Conservation (phyloP, 1,140 invertebrate genomes). For the Stratiolaelaps scimitus region DNA sequence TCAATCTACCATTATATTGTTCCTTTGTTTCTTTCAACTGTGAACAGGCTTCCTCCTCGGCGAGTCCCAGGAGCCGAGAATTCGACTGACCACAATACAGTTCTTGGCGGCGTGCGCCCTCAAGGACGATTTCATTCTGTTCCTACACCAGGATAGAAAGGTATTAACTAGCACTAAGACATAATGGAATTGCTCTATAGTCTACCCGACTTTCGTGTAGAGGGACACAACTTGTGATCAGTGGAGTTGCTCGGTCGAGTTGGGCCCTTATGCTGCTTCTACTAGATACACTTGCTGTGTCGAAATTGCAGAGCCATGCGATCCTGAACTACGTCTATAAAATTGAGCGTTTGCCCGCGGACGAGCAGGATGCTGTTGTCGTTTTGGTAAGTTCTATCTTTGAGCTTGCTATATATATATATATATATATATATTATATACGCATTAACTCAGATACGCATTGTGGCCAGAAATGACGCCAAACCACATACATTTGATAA, state of each 20-base stretch:
- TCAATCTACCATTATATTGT: no score
- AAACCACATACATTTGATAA: no score
- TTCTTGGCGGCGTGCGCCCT: slow-evolving; percentile 50
- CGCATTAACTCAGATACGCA: slow-evolving; percentile 15
- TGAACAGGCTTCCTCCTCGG: slow-evolving; percentile 37
- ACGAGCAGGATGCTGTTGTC: slow-evolving; percentile 63
- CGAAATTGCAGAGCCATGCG: slow-evolving; percentile 50
- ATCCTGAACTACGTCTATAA: slow-evolving; percentile 75
- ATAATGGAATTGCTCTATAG: no score
- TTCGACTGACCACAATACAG: slow-evolving; percentile 37
- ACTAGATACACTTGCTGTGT: no score
- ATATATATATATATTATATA: slow-evolving; percentile 31
- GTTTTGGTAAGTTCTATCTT: slow-evolving; percentile 55
- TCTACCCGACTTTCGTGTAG: no score
- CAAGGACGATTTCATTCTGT: slow-evolving; percentile 74
- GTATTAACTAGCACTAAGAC: slow-evolving; percentile 38
- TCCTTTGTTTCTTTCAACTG: slow-evolving; percentile 36
- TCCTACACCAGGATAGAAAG: slow-evolving; percentile 73
- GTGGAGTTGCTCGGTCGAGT: no score
- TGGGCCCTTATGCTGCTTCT: no score
- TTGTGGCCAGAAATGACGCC: no score
- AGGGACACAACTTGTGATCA: no score
- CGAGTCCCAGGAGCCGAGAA: slow-evolving; percentile 35
- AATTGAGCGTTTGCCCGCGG: slow-evolving; percentile 59
- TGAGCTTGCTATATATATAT: neutral